Base-by-base conservation (phyloP, 2,113 vertebrate genomes). In the Oreocharis arfaki region DNA sequence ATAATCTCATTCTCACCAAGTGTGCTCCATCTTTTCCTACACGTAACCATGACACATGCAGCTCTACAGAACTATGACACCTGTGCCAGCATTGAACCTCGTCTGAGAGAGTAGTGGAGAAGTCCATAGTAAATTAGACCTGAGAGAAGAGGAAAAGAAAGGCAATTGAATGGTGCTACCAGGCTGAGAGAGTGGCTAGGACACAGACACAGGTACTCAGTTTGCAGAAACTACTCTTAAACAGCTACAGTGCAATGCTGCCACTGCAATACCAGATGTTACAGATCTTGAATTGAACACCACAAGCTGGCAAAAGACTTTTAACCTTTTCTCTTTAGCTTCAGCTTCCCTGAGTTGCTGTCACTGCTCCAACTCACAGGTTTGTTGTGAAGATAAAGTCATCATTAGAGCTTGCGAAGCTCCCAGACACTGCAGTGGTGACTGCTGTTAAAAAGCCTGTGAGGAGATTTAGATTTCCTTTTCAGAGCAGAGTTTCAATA, bases 41-140 rank as follows among this genome's bases (percentile, higher is more conserved):
- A 17, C 1, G 0, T 27, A 46, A 52, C 18, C 2, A 1, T n/a
- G 49, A 37, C 67, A 47, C 10, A 55, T 0, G 0, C 11, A 63
- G 49, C n/a, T 52, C 30, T 27, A 47, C 50, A 57, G 20, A 86
- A 7, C 63, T 26, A 3, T 16, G 6, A 30, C 44, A 32, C 13
- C 9, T 7, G 14, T 44, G 37, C 26, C 52, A 90, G 32, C 47
- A 32, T 1, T 52, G 60, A 50, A 17, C 23, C 8, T 64, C 80
- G 41, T 30, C 75, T 56, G 14, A 75, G n/a, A 73, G 22, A 47
- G 28, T 1, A 64, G 20, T 10, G 15, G 35, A 87, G 49, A 84
- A 20, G 17, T n/a, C 21, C 16, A 8, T 2, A 10, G 8, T 80
- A 59, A 90, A 65, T 77, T 10, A 82, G 39, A 78, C 52, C 18